A percentile compares a stretch with the other conserved stretches of the same genome.
Evolutionary conservation across 2,113 vertebrate genomes (phyloP).

Genomic region (Electrona antarctica): DNA sequence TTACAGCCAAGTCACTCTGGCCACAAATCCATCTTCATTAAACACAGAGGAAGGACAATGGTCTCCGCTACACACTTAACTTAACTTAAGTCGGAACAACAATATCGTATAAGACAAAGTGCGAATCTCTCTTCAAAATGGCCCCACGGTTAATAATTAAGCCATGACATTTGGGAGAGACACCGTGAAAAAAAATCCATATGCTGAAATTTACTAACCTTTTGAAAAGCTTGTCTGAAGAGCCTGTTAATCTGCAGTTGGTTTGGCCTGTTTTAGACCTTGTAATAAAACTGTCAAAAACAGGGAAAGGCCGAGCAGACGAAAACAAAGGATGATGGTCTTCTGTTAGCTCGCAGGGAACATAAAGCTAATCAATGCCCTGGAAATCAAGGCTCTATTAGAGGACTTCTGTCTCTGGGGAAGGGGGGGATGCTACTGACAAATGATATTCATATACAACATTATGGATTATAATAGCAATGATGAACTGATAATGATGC

Average conservation of each 20-base stretch:
- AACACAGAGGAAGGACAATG: constrained; percentile 67
- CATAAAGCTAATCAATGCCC: constrained; percentile 66
- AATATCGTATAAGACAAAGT: constrained; percentile 71
- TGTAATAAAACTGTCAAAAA: constrained; percentile 76
- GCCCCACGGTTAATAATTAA: constrained; percentile 80
- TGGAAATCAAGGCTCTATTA: constrained; percentile 63
- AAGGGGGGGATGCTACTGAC: constrained; percentile 30
- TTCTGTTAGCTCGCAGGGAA: constrained; percentile 53
- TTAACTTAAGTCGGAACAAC: constrained; percentile 72
- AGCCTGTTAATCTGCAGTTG: constrained; percentile 61
- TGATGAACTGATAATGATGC: constrained; percentile 69
- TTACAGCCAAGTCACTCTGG: constrained; percentile 67
- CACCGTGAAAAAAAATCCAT: constrained; percentile 79
- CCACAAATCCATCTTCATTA: constrained; percentile 80
- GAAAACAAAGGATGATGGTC: constrained; percentile 58
- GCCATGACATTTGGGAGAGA: constrained; percentile 77
- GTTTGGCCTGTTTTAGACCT: constrained; percentile 62
- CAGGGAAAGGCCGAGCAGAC: constrained; percentile 34
- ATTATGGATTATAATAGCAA: constrained; percentile 66
- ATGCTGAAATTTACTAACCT: constrained; percentile 79
- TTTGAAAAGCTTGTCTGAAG: constrained; percentile 62
- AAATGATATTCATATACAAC: constrained; percentile 69
- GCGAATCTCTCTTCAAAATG: constrained; percentile 72
- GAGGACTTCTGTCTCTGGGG: constrained; percentile 20
- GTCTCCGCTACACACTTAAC: constrained; percentile 66